Percentiles rank a stretch among this genome's conserved stretches.
Conservation (phyloP, 2,113 vertebrate genomes). For the Electrona antarctica region DNA sequence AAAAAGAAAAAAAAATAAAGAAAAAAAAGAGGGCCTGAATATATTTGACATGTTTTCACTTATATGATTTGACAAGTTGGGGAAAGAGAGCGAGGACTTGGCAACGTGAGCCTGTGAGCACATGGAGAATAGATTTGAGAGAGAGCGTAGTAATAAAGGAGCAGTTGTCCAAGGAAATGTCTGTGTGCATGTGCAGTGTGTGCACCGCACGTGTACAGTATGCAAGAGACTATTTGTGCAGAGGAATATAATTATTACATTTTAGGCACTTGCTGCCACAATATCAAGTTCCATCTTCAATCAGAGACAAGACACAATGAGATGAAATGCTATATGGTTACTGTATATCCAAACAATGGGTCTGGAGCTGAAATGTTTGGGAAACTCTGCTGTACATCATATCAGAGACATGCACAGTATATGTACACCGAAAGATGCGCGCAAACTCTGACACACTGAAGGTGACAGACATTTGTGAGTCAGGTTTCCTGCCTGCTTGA, state of each 20-base stretch:
- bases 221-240: background rate
- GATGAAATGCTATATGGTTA: too few relatives aligned
- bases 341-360: too few relatives aligned
- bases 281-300: background rate
- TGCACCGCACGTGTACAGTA: background rate
- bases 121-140: conserved; percentile 58
- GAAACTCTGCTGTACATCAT: background rate
- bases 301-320: too few relatives aligned
- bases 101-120: conserved; percentile 40
- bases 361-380: too few relatives aligned
- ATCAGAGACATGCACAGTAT: too few relatives aligned
- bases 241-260: background rate
- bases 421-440: background rate
- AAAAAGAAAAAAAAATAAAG: conserved; percentile 41
- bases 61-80: conserved; percentile 55
- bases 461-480: too few relatives aligned
- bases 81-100: conserved; percentile 38
- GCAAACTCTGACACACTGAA: background rate
- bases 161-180: background rate
- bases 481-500: too few relatives aligned
- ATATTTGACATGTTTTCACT: conserved; percentile 57
- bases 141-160: conserved; percentile 27
- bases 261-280: background rate
- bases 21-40: conserved; percentile 25
- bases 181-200: background rate